Base-by-base conservation (phyloP, 2,888 invertebrate genomes). In the Galerucella pusilla region DNA sequence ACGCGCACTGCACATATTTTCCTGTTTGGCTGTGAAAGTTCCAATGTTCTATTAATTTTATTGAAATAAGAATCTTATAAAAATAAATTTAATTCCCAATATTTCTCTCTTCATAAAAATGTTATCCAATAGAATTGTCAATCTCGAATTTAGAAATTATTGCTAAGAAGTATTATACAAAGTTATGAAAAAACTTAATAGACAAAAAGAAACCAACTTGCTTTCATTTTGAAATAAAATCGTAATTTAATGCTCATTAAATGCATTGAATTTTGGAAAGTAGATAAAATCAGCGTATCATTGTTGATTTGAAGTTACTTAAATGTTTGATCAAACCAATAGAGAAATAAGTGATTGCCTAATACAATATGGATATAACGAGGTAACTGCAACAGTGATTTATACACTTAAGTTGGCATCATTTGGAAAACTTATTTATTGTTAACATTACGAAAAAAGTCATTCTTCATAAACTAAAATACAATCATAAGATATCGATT, bases 181-280 rank as follows among this genome's bases (percentile, higher is more conserved):
- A 67, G 73, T 63, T 59, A 66, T 42, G 61, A 74, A 71, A 77
- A 77, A 77, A 71, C 49, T 75, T 75, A 71, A 75, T 76, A 76
- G 74, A 68, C 71, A 54, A 70, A 71, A 70, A 74, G 67, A 75
- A 78, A 70, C 71, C 75, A 72, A 60, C 72, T 74, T 60, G 79
- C 79, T 81, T 80, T 81, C 80, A 69, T 79, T 78, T 76, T 76
- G 77, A 79, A 77, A 79, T 80, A 79, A 80, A 65, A 79, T 78
- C 75, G 77, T 76, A 80, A 81, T 81, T 81, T 81, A 78, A 79
- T 80, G 80, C 77, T 78, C 74, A 80, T 81, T 80, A 79, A 81
- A 79, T 72, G 73, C 74, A 75, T 78, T 76, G 77, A 80, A 81
- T 79, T 80, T 80, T 79, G 78, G 76, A 78, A 79, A 80, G 79